A percentile compares a stretch with the other conserved stretches of the same genome.
Conservation (phyloP, 1,140 invertebrate species). For the Saccostrea glomerata region DNA sequence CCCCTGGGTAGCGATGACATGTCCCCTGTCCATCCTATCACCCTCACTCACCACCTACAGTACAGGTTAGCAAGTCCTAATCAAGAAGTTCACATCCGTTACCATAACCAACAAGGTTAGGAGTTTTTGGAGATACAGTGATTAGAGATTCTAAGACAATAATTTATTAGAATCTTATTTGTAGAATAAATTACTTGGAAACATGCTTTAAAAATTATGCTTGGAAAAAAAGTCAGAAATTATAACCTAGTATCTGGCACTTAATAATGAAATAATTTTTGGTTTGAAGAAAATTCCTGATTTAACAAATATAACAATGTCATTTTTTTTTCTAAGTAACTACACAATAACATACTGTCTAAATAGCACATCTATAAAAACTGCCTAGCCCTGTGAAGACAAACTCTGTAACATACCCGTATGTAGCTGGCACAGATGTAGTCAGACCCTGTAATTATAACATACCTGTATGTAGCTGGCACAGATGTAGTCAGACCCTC, state of each 20-base stretch:
- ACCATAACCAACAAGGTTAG: too few species aligned
- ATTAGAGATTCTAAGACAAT: too few species aligned
- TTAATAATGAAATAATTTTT: too few species aligned
- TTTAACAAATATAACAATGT: neutral
- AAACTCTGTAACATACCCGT: neutral
- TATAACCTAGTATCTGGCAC: too few species aligned
- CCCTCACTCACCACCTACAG: neutral
- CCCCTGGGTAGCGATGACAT: neutral
- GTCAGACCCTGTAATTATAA: neutral
- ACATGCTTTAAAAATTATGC: too few species aligned
- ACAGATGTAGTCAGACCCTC: constrained; percentile 4
- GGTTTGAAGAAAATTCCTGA: neutral
- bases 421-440: neutral
- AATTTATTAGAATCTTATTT: too few species aligned
- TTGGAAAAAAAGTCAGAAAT: too few species aligned
- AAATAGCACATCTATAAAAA: neutral
- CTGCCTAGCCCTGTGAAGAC: neutral
- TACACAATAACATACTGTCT: too few species aligned
- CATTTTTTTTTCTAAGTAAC: too few species aligned
- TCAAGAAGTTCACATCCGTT: neutral
- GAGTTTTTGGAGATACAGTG: too few species aligned
- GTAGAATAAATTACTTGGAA: too few species aligned
- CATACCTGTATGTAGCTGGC: constrained; percentile 10
- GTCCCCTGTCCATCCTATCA: neutral
- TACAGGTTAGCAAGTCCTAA: neutral